These are phyloP conservation scores for Chalcosyrphus nemorum DNA, from an alignment of 2,888 invertebrate species.

Conservation along the genomic window DNA sequence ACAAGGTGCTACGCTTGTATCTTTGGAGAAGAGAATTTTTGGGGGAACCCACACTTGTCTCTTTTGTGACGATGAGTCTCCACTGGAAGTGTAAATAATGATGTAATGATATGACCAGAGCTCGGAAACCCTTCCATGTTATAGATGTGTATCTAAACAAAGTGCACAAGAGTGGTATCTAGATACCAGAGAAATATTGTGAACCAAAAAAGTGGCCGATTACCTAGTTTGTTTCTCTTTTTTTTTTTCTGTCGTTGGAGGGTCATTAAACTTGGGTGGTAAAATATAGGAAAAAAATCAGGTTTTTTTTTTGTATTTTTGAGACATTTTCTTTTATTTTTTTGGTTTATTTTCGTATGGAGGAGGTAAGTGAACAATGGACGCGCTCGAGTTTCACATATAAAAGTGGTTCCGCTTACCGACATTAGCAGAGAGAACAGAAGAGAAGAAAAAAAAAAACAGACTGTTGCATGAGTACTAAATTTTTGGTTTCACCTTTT, in stretches of 20 bases:
- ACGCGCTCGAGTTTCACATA: constrained; percentile 61
- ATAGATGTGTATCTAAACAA: constrained; percentile 43
- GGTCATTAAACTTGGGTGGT: constrained; percentile 64
- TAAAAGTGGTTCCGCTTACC: constrained; percentile 56
- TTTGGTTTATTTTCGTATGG: constrained; percentile 9
- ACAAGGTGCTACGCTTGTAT: not conserved
- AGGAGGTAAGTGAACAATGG: constrained; percentile 47
- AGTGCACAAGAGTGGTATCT: constrained; percentile 30
- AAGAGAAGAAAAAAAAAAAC: not conserved
- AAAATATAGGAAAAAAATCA: constrained; percentile 27
- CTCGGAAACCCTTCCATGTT: constrained; percentile 14
- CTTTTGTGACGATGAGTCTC: not conserved
- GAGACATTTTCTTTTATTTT: not conserved
- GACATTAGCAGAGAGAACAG: constrained; percentile 5
- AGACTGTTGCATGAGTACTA: constrained; percentile 40
- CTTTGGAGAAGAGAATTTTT: not conserved
- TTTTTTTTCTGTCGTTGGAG: constrained; percentile 1
- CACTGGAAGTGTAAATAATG: constrained; percentile 8
- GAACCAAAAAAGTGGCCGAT: constrained; percentile 30
- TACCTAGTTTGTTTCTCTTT: not conserved
- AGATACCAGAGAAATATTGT: not conserved
- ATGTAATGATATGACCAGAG: constrained; percentile 28
- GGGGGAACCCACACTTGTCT: not conserved
- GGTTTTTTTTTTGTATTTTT: constrained; percentile 21
- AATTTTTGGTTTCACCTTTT: constrained; percentile 49